A percentile compares a stretch with the other conserved stretches of the same genome.
Conservation (phyloP, 2,888 invertebrate species). For the Cotesia congregata region DNA sequence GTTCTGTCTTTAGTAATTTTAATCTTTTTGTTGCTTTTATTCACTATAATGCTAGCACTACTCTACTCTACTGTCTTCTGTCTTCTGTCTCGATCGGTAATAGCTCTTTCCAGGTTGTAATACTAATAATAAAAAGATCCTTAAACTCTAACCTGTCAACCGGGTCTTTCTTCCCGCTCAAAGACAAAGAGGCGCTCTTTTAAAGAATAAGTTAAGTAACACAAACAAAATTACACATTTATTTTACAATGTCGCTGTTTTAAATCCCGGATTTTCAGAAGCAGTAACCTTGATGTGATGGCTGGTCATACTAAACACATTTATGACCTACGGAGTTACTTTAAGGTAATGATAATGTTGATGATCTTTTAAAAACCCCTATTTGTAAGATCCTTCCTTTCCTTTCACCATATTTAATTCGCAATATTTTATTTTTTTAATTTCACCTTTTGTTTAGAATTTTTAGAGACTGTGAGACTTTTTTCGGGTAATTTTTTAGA, state of each 20-base stretch:
- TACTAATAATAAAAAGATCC: background rate
- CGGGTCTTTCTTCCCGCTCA: background rate
- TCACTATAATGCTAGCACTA: too few species aligned
- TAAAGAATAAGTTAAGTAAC: conserved; percentile 7
- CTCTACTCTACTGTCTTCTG: background rate
- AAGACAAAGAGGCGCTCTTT: background rate
- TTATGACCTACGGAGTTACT: conserved; percentile 7
- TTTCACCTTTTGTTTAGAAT: too few species aligned
- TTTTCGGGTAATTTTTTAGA: too few species aligned
- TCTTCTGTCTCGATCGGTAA: background rate
- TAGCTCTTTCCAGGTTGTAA: background rate
- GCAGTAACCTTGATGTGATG: background rate
- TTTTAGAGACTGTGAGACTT: too few species aligned
- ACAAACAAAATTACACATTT: conserved; percentile 1
- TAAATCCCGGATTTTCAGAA: conserved; percentile 12
- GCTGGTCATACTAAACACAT: conserved; percentile 24
- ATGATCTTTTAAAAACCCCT: too few species aligned
- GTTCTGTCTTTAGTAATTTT: conserved; percentile 33
- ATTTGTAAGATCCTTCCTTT: too few species aligned
- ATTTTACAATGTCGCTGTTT: conserved; percentile 14
- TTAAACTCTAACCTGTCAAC: conserved; percentile 11
- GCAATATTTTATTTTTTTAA: too few species aligned
- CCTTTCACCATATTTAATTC: conserved; percentile 1
- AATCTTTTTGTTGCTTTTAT: conserved; percentile 8
- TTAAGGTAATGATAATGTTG: too few species aligned